Conservation (phyloP, 2,888 invertebrate genomes). For the Gisinianus flammeolus region DNA sequence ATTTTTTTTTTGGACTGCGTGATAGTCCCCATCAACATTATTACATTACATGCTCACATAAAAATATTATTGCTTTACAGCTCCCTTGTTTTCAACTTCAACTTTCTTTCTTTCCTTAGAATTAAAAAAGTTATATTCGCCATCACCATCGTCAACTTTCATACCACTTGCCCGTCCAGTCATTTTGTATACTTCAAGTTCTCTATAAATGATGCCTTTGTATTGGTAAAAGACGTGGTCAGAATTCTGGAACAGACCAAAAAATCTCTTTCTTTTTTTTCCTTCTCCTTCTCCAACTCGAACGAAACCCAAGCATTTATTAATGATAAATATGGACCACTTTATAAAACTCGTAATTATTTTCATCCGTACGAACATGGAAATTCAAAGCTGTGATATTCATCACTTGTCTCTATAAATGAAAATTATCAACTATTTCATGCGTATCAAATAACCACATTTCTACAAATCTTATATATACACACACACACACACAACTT, state of each 20-base stretch:
- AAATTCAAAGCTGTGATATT: slow-evolving; percentile 6
- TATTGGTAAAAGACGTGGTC: not conserved
- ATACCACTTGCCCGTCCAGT: too few relatives aligned
- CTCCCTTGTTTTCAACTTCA: slow-evolving; percentile 15
- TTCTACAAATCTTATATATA: too few relatives aligned
- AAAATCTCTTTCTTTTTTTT: not conserved
- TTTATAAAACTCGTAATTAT: slow-evolving; percentile 6
- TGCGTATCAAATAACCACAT: not conserved
- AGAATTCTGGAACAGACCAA: not conserved
- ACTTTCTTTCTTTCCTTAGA: slow-evolving; percentile 1
- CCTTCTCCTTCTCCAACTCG: not conserved
- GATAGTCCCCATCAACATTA: slow-evolving; percentile 24
- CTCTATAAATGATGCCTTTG: not conserved
- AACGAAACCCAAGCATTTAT: slow-evolving; percentile 24
- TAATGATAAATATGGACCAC: slow-evolving; percentile 29
- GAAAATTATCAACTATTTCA: not conserved
- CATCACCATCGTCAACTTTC: not conserved
- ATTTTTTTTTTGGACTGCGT: not conserved
- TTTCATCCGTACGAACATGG: not conserved
- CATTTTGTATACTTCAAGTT: not conserved
- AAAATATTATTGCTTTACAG: slow-evolving; percentile 38
- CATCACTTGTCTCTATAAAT: slow-evolving; percentile 8
- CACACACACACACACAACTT: too few relatives aligned
- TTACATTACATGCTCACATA: slow-evolving; percentile 36
- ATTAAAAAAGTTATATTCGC: not conserved